phyloP scores from a whole-genome alignment of 2,113 vertebrate genomes.

The Dicerorhinus sumatrensis region DNA sequence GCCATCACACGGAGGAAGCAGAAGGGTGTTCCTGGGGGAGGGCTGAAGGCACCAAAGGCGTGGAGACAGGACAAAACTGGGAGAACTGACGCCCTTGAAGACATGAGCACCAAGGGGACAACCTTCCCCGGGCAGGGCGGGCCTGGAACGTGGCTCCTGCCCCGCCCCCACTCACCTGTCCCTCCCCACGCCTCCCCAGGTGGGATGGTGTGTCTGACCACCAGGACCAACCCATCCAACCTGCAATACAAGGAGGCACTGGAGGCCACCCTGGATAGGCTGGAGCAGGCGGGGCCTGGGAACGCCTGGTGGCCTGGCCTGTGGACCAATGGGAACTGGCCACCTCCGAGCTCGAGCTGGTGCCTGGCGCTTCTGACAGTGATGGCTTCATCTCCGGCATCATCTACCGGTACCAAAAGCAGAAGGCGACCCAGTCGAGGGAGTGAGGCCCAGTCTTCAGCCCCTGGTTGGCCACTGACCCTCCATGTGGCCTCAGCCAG shows the following conservation, averaged over 20 bases:
- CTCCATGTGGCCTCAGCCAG: not conserved
- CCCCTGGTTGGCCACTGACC: not conserved
- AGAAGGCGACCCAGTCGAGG: not conserved
- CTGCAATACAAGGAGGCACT: conserved; percentile 88
- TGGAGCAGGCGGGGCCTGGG: conserved; percentile 90
- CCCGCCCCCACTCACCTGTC: not conserved
- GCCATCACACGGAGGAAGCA: not conserved
- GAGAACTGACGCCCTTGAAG: not conserved
- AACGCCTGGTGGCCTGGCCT: conserved; percentile 83
- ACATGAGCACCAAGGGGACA: not conserved
- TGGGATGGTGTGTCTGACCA: conserved; percentile 94
- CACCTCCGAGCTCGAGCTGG: conserved; percentile 84
- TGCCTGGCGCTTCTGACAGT: not conserved
- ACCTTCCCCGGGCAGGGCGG: not conserved
- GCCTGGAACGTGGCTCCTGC: not conserved
- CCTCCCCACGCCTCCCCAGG: conserved; percentile 80
- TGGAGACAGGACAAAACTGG: not conserved
- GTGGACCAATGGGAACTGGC: conserved; percentile 92
- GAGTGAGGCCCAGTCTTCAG: not conserved
- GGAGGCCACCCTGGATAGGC: conserved; percentile 83
- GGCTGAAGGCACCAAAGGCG: not conserved
- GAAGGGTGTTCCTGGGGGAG: not conserved
- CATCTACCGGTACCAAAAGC: conserved; percentile 91
- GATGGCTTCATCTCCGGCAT: conserved; percentile 90
- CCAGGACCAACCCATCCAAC: conserved; percentile 90